A percentile compares a stretch with the other conserved stretches of the same genome.
phyloP scores from a whole-genome alignment of 2,113 vertebrate species.

The Tupaia tana region DNA sequence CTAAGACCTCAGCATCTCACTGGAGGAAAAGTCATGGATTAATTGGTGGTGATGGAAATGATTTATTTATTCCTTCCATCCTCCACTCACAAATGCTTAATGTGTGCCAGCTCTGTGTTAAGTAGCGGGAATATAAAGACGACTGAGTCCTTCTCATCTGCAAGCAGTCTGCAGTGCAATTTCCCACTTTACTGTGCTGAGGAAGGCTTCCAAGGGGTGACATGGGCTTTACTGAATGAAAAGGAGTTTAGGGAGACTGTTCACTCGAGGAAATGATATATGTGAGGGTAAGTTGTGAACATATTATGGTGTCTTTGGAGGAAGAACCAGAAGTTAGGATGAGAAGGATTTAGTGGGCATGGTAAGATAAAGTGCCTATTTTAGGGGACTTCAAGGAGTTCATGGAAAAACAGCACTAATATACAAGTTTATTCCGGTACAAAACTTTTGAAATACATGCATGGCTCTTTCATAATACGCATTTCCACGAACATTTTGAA shows the following conservation, averaged over 20 bases:
- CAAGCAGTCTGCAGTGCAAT: not conserved
- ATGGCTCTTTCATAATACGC: no score
- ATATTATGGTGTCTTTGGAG: not conserved
- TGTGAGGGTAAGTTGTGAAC: not conserved
- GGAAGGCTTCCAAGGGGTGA: not conserved
- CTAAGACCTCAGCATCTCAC: not conserved
- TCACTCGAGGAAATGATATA: not conserved
- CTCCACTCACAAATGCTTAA: not conserved
- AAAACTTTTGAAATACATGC: no score
- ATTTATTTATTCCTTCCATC: not conserved
- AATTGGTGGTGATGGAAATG: slow-evolving; percentile 18
- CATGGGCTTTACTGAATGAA: not conserved
- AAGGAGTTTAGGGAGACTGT: not conserved
- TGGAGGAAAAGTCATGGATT: slow-evolving; percentile 5
- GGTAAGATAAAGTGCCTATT: not conserved
- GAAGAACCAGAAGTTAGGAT: not conserved
- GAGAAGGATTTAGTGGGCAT: not conserved
- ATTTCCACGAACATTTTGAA: no score
- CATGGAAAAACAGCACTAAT: no score
- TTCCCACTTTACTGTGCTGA: not conserved
- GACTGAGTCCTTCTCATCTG: not conserved
- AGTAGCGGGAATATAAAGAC: not conserved
- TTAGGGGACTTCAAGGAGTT: no score
- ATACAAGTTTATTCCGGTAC: no score
- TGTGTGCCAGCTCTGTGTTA: not conserved